Evolutionary conservation across 2,888 invertebrate species (phyloP).

Genomic region (Clivina fossor): DNA sequence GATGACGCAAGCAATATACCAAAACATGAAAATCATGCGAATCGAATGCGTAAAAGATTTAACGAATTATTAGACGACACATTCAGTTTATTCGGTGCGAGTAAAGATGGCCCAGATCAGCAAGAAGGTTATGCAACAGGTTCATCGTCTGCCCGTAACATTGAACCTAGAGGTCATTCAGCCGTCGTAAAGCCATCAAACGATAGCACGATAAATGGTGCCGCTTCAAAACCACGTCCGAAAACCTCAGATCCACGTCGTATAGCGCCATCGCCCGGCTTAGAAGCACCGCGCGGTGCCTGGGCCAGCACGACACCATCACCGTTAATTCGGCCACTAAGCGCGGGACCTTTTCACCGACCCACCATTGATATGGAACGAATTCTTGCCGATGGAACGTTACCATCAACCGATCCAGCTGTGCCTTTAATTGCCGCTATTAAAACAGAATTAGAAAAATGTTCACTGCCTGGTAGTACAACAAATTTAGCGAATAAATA

Average conservation of each 20-base stretch:
- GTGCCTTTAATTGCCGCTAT: slow-evolving; percentile 83
- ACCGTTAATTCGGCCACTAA: slow-evolving; percentile 61
- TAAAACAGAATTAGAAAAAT: slow-evolving; percentile 65
- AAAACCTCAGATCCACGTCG: slow-evolving; percentile 49
- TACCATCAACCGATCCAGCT: slow-evolving; percentile 69
- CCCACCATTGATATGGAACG: slow-evolving; percentile 57
- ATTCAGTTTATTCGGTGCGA: slow-evolving; percentile 72
- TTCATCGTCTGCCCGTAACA: slow-evolving; percentile 39
- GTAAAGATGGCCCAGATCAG: slow-evolving; percentile 56
- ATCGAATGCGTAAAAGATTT: slow-evolving; percentile 69
- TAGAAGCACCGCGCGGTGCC: slow-evolving; percentile 52
- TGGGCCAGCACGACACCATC: slow-evolving; percentile 59
- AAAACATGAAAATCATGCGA: slow-evolving; percentile 49
- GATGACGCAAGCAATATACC: slow-evolving; percentile 50
- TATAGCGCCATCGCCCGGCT: slow-evolving; percentile 46
- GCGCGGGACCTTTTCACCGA: slow-evolving; percentile 65
- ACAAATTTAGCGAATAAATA: slow-evolving; percentile 44
- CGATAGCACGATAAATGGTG: no score
- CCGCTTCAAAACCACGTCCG: slow-evolving; percentile 46
- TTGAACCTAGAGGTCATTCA: slow-evolving; percentile 52
- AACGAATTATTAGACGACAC: slow-evolving; percentile 79
- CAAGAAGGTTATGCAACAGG: slow-evolving; percentile 37
- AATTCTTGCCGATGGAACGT: slow-evolving; percentile 60
- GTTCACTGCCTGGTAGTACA: slow-evolving; percentile 52
- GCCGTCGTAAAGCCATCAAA: slow-evolving; percentile 44